Conservation (phyloP, 1,140 invertebrate genomes). For the Andrena cerasifolii region DNA sequence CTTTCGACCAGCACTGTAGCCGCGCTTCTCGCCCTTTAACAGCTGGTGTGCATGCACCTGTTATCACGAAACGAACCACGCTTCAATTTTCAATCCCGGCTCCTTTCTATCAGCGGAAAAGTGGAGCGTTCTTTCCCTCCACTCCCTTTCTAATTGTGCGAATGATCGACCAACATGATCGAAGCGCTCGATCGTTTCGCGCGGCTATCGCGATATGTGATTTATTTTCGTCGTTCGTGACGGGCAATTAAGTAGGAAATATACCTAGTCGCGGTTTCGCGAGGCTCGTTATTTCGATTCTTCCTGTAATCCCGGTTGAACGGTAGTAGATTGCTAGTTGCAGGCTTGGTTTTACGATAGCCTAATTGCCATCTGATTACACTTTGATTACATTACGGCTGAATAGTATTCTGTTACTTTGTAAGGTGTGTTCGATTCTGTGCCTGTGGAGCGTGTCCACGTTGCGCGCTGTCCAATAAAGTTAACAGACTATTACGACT, state of each 20-base stretch:
- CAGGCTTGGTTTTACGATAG: not conserved
- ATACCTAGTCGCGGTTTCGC: not conserved
- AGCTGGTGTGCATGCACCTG: too few species aligned
- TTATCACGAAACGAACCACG: too few species aligned
- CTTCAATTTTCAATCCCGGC: not conserved
- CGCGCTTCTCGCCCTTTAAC: too few species aligned
- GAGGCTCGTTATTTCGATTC: not conserved
- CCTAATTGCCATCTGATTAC: not conserved
- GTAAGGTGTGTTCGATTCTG: not conserved
- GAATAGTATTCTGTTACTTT: not conserved
- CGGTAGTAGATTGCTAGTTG: too few species aligned
- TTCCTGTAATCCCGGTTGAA: not conserved
- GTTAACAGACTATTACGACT: not conserved
- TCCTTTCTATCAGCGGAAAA: not conserved
- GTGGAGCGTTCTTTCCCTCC: not conserved
- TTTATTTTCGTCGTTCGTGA: not conserved
- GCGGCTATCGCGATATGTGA: not conserved
- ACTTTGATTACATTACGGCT: not conserved
- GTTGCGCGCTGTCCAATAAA: not conserved
- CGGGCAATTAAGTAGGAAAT: not conserved
- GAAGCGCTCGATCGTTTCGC: not conserved
- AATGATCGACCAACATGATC: not conserved
- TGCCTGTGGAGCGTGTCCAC: not conserved
- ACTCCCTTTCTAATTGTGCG: not conserved
- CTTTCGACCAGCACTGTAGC: too few species aligned